These are phyloP conservation scores for Ceyx margarethae DNA, from an alignment of 2,113 vertebrate genomes.

Conservation along the genomic window DNA sequence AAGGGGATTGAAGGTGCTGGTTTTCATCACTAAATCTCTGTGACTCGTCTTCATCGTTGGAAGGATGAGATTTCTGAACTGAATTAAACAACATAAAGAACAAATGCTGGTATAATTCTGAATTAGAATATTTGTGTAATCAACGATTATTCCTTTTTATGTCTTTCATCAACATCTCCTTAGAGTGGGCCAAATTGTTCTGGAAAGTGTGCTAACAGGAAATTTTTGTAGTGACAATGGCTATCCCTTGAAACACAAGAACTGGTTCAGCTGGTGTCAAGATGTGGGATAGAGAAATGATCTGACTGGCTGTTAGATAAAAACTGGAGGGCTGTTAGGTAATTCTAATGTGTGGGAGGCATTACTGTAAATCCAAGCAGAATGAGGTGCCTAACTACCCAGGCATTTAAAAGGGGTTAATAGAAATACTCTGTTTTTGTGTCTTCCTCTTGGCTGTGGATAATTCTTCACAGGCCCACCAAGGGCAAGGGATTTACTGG, in stretches of 20 bases:
- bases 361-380: neutral
- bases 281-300: neutral
- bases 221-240: neutral
- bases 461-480: neutral
- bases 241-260: neutral
- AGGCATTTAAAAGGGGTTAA: neutral
- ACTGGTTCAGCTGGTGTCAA: neutral
- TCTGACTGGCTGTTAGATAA: neutral
- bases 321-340: neutral
- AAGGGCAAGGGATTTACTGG: neutral
- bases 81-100: constrained; percentile 9
- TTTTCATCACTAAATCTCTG: constrained; percentile 34
- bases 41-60: neutral
- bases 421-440: neutral
- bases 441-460: neutral
- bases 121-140: neutral
- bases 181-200: neutral
- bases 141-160: neutral
- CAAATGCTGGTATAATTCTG: neutral
- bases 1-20: constrained; percentile 47
- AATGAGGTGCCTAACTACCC: neutral
- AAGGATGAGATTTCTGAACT: neutral
- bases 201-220: neutral
- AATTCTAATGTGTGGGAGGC: neutral
- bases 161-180: neutral